These are phyloP conservation scores for Lethrus apterus DNA, from an alignment of 1,140 invertebrate species.

Conservation along the genomic window DNA sequence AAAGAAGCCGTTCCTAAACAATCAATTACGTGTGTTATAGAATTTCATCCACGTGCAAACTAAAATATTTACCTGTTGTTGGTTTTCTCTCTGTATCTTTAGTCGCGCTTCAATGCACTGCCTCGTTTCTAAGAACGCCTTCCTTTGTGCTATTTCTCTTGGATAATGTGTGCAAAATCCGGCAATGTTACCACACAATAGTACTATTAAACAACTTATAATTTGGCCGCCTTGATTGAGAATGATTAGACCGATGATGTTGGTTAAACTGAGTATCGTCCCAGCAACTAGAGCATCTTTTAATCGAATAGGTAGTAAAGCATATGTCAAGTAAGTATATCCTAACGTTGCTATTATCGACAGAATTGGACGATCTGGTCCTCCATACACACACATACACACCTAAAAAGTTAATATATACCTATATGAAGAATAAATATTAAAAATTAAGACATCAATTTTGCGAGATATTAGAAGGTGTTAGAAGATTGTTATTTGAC, in stretches of 20 bases:
- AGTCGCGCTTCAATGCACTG: constrained; percentile 89
- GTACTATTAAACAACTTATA: constrained; percentile 53
- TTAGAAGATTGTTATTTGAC: background rate
- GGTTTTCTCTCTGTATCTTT: constrained; percentile 88
- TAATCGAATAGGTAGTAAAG: constrained; percentile 74
- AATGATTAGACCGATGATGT: constrained; percentile 6
- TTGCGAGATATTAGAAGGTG: background rate
- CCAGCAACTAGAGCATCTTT: constrained; percentile 71
- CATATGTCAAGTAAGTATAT: constrained; percentile 83
- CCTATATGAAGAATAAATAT: too few species aligned
- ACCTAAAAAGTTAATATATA: constrained; percentile 38
- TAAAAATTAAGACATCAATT: constrained; percentile 1
- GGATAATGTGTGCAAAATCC: constrained; percentile 90
- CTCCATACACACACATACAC: constrained; percentile 35
- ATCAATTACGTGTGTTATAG: too few species aligned
- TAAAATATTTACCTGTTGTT: constrained; percentile 75
- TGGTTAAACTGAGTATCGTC: constrained; percentile 43
- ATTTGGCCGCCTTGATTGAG: constrained; percentile 22
- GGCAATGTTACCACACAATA: constrained; percentile 74
- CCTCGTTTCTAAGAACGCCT: constrained; percentile 90
- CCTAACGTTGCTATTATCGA: constrained; percentile 63
- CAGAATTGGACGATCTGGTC: constrained; percentile 38
- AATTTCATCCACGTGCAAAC: constrained; percentile 8
- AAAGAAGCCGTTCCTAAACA: constrained; percentile 80
- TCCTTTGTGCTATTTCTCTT: constrained; percentile 80